Conservation (phyloP, 2,888 invertebrate genomes). For the Hydraecia micacea region DNA sequence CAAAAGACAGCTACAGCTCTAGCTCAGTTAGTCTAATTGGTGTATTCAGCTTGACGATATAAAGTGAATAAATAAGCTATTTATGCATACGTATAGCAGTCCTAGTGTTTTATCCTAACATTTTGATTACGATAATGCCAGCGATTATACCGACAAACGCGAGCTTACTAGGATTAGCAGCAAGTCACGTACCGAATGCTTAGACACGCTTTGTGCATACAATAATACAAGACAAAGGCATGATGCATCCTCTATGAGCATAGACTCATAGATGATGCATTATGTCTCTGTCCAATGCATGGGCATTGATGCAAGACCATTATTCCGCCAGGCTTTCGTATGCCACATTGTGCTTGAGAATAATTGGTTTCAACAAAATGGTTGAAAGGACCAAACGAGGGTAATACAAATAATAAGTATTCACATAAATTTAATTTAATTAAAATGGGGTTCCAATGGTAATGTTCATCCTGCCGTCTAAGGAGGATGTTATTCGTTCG, state of each 20-base stretch:
- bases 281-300: neutral
- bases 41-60: neutral
- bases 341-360: too few species aligned
- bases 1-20: neutral
- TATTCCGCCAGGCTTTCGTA: neutral
- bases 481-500: neutral
- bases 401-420: neutral
- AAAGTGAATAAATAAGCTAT: constrained; percentile 27
- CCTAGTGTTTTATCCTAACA: constrained; percentile 9
- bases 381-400: neutral
- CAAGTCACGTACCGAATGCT: constrained; percentile 43
- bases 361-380: neutral
- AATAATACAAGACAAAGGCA: constrained; percentile 11
- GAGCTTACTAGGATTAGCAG: constrained; percentile 47
- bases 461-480: too few species aligned
- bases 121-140: constrained; percentile 28
- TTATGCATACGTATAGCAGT: neutral
- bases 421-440: neutral
- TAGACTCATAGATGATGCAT: too few species aligned
- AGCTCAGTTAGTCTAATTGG: constrained; percentile 7
- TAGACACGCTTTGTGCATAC: constrained; percentile 55
- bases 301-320: neutral
- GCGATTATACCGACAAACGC: constrained; percentile 34
- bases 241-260: neutral
- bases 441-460: neutral